Percentiles rank a stretch among this genome's conserved stretches.
phyloP scores from a whole-genome alignment of 2,113 vertebrate genomes.

The Ochotona princeps region DNA sequence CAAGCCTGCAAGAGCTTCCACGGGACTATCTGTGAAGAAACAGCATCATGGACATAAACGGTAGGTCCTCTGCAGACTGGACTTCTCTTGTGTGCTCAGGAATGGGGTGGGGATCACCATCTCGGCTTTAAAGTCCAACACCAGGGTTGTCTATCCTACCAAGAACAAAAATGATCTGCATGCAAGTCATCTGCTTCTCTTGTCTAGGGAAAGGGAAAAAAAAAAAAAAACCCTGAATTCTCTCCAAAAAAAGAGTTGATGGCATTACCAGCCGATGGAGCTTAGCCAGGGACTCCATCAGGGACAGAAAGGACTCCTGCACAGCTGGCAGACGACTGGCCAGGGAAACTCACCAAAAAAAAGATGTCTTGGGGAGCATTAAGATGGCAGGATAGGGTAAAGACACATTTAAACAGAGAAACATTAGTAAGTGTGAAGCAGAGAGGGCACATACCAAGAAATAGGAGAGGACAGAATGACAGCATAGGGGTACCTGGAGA shows the following conservation, averaged over 20 bases:
- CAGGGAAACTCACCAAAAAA: neutral
- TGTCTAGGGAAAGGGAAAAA: conserved; percentile 16
- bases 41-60: neutral
- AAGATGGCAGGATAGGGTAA: too few relatives aligned
- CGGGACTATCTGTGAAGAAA: conserved; percentile 38
- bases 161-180: neutral
- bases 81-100: neutral
- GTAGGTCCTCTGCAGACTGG: neutral
- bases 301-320: neutral
- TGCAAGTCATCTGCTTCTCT: neutral
- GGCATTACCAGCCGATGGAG: neutral
- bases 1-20: neutral
- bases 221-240: too few relatives aligned
- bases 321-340: neutral
- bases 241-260: conserved; percentile 5
- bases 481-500: too few relatives aligned
- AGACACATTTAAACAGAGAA: too few relatives aligned
- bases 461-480: too few relatives aligned
- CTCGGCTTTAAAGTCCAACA: neutral
- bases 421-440: too few relatives aligned
- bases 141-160: neutral
- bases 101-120: neutral
- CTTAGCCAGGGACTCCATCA: neutral
- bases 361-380: too few relatives aligned
- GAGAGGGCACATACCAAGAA: too few relatives aligned